These are phyloP conservation scores for Ostrea edulis DNA, from an alignment of 1,140 invertebrate genomes.

Conservation along the genomic window DNA sequence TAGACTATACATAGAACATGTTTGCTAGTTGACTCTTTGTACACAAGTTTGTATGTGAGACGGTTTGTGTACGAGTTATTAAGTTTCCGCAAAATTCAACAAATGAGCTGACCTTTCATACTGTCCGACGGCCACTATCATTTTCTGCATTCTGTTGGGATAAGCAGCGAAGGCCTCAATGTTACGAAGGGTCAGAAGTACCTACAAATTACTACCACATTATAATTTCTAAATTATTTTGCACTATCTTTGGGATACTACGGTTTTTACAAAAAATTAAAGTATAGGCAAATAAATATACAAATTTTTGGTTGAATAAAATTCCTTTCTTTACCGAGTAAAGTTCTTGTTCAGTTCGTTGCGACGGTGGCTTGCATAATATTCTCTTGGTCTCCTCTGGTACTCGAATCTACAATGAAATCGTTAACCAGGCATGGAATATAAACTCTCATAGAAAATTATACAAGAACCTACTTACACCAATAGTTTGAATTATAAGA, in stretches of 20 bases:
- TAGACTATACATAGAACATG: no score
- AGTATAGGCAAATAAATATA: not conserved
- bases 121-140: slow-evolving; percentile 66
- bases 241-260: no score
- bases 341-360: slow-evolving; percentile 62
- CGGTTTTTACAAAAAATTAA: not conserved
- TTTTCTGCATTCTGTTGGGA: slow-evolving; percentile 68
- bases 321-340: slow-evolving; percentile 58
- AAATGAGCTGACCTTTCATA: slow-evolving; percentile 63
- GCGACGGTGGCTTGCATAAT: slow-evolving; percentile 49
- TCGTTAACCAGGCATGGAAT: no score
- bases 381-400: slow-evolving; percentile 64
- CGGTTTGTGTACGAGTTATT: no score
- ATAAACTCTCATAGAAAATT: no score
- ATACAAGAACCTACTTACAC: no score
- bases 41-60: no score
- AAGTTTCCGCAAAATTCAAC: not conserved
- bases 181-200: slow-evolving; percentile 62
- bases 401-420: slow-evolving; percentile 58
- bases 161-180: slow-evolving; percentile 62
- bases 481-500: no score
- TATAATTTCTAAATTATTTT: no score
- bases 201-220: slow-evolving; percentile 36
- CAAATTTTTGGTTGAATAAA: not conserved
- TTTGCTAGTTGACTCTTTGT: no score